A percentile compares a stretch with the other conserved stretches of the same genome.
These are phyloP conservation scores for Hiodon alosoides DNA, from an alignment of 2,113 vertebrate genomes.

Conservation along the genomic window DNA sequence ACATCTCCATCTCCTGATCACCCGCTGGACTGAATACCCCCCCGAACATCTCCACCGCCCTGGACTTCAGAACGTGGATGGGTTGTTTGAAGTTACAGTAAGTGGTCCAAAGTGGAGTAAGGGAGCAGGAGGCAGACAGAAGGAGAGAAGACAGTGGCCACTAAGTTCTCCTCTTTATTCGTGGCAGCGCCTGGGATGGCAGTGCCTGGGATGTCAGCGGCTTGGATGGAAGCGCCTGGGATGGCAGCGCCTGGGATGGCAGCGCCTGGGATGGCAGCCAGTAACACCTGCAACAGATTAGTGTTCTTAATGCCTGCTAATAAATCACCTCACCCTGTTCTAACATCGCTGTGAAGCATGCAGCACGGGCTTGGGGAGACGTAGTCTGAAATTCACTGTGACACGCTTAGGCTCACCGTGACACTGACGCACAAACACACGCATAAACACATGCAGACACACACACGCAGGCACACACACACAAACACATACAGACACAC, in stretches of 20 bases:
- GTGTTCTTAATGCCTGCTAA: slow-evolving; percentile 62
- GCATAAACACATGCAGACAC: too few species aligned
- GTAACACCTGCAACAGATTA: slow-evolving; percentile 78
- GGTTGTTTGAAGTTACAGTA: background rate
- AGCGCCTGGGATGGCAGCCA: slow-evolving; percentile 56
- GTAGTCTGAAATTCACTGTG: slow-evolving; percentile 25
- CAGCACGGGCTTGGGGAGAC: slow-evolving; percentile 26
- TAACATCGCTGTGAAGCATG: slow-evolving; percentile 47
- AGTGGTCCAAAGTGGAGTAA: background rate
- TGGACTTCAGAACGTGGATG: too few species aligned
- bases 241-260: slow-evolving; percentile 34
- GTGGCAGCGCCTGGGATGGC: slow-evolving; percentile 54
- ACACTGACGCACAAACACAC: background rate
- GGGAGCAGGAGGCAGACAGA: background rate
- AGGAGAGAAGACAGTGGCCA: background rate
- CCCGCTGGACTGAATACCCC: too few species aligned
- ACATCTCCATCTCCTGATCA: too few species aligned
- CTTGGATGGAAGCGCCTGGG: too few species aligned
- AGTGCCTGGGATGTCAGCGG: background rate
- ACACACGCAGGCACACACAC: too few species aligned
- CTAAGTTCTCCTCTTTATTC: slow-evolving; percentile 32
- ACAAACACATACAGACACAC: background rate
- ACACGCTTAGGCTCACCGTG: background rate
- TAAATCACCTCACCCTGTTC: slow-evolving; percentile 64
- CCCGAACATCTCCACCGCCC: too few species aligned